phyloP scores from a whole-genome alignment of 2,113 vertebrate species.

The Emydocephalus ijimae region DNA sequence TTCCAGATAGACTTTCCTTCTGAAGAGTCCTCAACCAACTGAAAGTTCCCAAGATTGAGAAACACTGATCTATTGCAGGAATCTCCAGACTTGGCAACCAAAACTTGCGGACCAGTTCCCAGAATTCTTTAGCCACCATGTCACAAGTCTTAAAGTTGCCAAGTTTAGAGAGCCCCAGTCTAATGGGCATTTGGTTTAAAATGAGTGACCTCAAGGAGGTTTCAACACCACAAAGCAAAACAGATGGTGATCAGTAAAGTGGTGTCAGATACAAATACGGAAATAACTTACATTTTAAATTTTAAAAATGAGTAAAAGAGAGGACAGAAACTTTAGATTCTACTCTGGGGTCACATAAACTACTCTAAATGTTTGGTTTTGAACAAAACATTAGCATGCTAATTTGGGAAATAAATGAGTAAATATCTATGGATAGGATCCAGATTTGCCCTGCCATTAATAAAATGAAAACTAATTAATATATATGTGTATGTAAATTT shows the following conservation, averaged over 20 bases:
- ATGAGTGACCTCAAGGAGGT: rapidly evolving
- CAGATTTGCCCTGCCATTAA: not conserved
- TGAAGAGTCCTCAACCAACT: not conserved
- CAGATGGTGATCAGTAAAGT: not conserved
- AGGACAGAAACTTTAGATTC: not conserved
- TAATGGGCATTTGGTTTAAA: not conserved
- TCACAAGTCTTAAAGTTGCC: not conserved
- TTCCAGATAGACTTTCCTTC: not conserved
- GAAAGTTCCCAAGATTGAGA: not conserved
- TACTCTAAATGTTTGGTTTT: not conserved
- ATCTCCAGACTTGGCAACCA: not conserved
- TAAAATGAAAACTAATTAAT: no score
- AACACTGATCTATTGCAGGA: not conserved
- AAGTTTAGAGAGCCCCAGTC: not conserved
- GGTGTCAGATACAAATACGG: not conserved
- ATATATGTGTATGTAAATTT: no score
- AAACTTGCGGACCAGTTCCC: not conserved
- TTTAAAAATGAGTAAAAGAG: not conserved
- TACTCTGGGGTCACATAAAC: not conserved
- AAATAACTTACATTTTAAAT: not conserved
- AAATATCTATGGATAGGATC: not conserved
- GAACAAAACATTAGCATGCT: not conserved
- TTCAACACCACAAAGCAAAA: not conserved
- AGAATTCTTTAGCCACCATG: not conserved
- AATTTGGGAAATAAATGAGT: not conserved